Conservation (phyloP, 2,888 invertebrate species). For the Chironomus riparius region DNA sequence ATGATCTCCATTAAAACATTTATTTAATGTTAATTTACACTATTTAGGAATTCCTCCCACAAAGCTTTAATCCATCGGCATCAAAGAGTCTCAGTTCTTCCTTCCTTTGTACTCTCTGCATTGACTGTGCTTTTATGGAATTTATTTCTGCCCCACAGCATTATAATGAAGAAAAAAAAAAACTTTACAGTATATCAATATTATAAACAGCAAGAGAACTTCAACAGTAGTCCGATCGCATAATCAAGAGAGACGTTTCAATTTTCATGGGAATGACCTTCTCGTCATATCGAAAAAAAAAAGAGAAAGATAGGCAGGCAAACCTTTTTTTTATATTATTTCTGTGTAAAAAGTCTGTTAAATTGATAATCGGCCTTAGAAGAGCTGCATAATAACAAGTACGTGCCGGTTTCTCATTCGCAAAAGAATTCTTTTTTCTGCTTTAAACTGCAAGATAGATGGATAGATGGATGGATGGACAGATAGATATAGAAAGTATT, state of each 20-base stretch:
- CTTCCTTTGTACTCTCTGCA: background rate
- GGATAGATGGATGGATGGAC: background rate
- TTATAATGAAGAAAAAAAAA: background rate
- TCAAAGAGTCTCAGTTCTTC: background rate
- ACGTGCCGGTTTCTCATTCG: background rate
- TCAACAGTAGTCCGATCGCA: background rate
- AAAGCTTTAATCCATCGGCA: no score
- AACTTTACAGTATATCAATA: background rate
- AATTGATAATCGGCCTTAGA: background rate
- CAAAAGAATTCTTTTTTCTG: background rate
- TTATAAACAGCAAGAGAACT: background rate
- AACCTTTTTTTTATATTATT: background rate
- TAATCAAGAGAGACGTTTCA: background rate
- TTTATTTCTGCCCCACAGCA: background rate
- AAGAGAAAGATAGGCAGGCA: background rate
- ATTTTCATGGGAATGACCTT: slow-evolving; percentile 26
- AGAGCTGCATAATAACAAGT: background rate
- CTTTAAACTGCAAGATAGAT: background rate
- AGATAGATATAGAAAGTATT: background rate
- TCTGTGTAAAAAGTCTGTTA: background rate
- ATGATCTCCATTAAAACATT: no score
- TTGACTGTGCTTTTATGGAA: background rate
- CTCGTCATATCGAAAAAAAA: background rate
- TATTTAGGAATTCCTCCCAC: no score
- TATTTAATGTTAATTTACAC: no score